Conservation (phyloP, 2,888 invertebrate species). For the Drosophila sordidula region DNA sequence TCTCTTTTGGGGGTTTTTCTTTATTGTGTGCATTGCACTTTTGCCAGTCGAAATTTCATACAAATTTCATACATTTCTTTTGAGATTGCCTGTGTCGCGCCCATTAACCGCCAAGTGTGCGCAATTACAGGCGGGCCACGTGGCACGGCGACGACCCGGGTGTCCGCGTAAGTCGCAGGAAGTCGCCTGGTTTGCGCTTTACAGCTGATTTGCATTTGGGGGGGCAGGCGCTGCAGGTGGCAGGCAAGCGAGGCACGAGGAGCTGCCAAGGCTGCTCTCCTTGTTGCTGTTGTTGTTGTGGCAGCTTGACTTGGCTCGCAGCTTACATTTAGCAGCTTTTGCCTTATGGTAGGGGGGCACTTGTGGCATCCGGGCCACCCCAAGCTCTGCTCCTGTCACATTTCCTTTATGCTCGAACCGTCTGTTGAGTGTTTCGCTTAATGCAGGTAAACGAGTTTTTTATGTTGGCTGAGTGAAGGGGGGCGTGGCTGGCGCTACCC, state of each 20-base stretch:
- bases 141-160: constrained; percentile 30
- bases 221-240: constrained; percentile 71
- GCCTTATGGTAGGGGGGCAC: constrained; percentile 56
- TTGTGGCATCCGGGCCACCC: constrained; percentile 75
- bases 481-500: constrained; percentile 35
- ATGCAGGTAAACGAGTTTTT: constrained; percentile 80
- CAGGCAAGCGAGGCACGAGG: constrained; percentile 16
- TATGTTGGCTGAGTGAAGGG: constrained; percentile 46
- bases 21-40: constrained; percentile 67
- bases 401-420: constrained; percentile 77
- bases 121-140: constrained; percentile 65
- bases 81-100: constrained; percentile 77
- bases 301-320: constrained; percentile 51
- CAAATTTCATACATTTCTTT: constrained; percentile 77
- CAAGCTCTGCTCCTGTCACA: constrained; percentile 47
- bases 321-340: constrained; percentile 59
- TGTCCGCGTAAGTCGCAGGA: constrained; percentile 34
- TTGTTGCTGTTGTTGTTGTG: constrained; percentile 21
- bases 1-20: constrained; percentile 1
- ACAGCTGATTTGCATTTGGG: constrained; percentile 80
- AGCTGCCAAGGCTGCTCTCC: constrained; percentile 1
- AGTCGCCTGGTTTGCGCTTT: constrained; percentile 55
- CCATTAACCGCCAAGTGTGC: constrained; percentile 79
- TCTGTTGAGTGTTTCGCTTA: constrained; percentile 80
- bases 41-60: constrained; percentile 70